Evolutionary conservation across 2,888 invertebrate genomes (phyloP), one percentile per base, ranked within the genome.

Genomic region (Synergus laeviventris): DNA sequence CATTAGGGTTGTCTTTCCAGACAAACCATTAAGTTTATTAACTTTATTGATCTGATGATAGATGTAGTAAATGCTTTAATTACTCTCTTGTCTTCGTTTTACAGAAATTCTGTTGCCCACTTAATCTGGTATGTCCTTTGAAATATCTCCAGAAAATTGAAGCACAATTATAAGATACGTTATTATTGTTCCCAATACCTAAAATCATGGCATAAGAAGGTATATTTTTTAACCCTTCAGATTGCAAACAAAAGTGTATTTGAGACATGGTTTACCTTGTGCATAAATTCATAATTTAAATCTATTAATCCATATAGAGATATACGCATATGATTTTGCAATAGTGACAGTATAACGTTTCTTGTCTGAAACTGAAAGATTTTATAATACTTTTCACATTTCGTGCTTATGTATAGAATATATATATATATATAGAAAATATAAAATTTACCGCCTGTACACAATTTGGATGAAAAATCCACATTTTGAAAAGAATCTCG

Each of bases 121-220:
- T 45, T 45, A 45, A 14, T 16, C 1, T 16, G 4, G 5, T 16
- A 45, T 21, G 9, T 18, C 14, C 1, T 39, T 18, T 14, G 8
- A 39, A 9, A 21, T n/a, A 8, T 16, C 4, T 36, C 36, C 61
- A 62, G 16, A 11, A 18, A 62, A 38, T 38, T 62, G 62, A n/a
- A 62, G 12, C 62, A 62, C 39, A n/a, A 62, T 62, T 18, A 62
- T n/a, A 18, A 39, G 39, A 62, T 62, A 62, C n/a, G 62, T 62
- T 38, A 39, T 39, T 38, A 62, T n/a, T 12, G 62, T 11, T n/a
- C 62, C 62, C 18, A 11, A 62, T 11, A 62, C 12, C 62, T 62
- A 31, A 24, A 60, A 60, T 5, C 5, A 31, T 31, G 5, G 24
- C 24, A 24, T 24, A 24, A 24, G 24, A 31, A 5, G 31, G 7